phyloP scores from a whole-genome alignment of 2,888 invertebrate genomes.

The Strigamia crassipes region DNA sequence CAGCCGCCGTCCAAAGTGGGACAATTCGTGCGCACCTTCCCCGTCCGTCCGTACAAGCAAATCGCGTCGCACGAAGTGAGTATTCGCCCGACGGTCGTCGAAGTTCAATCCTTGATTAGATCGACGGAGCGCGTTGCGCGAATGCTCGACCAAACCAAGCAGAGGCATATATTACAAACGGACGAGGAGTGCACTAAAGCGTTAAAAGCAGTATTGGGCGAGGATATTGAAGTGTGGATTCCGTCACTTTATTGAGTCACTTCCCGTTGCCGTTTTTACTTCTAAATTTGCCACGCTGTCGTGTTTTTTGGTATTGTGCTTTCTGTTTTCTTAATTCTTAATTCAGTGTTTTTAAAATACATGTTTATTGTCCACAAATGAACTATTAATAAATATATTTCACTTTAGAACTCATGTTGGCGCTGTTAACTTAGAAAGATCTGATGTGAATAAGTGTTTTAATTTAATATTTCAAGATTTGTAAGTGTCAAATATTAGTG shows the following conservation, averaged over 20 bases:
- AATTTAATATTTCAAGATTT: too few species aligned
- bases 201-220: conserved; percentile 59
- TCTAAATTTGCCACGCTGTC: too few species aligned
- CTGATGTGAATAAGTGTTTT: too few species aligned
- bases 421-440: too few species aligned
- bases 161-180: conserved; percentile 48
- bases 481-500: too few species aligned
- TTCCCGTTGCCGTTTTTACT: background rate
- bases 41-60: conserved; percentile 59
- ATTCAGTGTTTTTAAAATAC: too few species aligned
- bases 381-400: too few species aligned
- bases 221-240: conserved; percentile 46
- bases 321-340: too few species aligned
- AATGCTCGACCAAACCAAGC: conserved; percentile 49
- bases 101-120: conserved; percentile 5
- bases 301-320: too few species aligned
- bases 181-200: conserved; percentile 63
- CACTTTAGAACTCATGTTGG: too few species aligned
- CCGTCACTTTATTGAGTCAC: conserved; percentile 7
- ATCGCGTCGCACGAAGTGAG: background rate
- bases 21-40: conserved; percentile 78
- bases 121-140: conserved; percentile 50
- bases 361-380: too few species aligned
- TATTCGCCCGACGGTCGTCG: conserved; percentile 34
- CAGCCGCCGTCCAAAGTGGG: conserved; percentile 69